Evolutionary conservation across 2,888 invertebrate genomes (phyloP).

Genomic region (Galeruca laticollis): DNA sequence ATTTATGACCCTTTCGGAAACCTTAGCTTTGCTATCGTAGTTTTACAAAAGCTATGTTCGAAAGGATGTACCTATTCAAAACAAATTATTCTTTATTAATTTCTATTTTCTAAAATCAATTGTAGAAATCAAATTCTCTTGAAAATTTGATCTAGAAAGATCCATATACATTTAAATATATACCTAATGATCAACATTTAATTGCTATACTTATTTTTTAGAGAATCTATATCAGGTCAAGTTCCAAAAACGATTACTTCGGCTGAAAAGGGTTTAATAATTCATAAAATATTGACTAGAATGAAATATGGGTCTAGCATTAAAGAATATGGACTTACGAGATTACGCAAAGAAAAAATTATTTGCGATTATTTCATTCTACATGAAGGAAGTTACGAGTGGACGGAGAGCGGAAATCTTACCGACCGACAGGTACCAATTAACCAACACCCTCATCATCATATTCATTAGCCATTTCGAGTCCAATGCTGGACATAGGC

Average conservation of each 20-base stretch:
- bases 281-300: constrained; percentile 56
- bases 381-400: constrained; percentile 61
- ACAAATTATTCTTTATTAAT: no score
- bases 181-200: not conserved
- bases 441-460: constrained; percentile 70
- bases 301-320: constrained; percentile 54
- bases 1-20: no score
- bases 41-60: no score
- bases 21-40: no score
- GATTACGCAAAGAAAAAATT: constrained; percentile 54
- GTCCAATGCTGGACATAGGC: no score
- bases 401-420: constrained; percentile 57
- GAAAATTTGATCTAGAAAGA: no score
- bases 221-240: not conserved
- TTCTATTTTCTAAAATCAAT: no score
- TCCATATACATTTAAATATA: no score
- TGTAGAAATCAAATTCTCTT: no score
- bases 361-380: constrained; percentile 60
- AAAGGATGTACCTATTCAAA: no score
- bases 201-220: not conserved
- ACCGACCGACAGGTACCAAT: constrained; percentile 68
- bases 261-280: constrained; percentile 60
- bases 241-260: constrained; percentile 53
- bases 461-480: no score
- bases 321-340: constrained; percentile 57